phyloP scores from a whole-genome alignment of 2,797 vertebrate genomes.

The Crenuchus spilurus region DNA sequence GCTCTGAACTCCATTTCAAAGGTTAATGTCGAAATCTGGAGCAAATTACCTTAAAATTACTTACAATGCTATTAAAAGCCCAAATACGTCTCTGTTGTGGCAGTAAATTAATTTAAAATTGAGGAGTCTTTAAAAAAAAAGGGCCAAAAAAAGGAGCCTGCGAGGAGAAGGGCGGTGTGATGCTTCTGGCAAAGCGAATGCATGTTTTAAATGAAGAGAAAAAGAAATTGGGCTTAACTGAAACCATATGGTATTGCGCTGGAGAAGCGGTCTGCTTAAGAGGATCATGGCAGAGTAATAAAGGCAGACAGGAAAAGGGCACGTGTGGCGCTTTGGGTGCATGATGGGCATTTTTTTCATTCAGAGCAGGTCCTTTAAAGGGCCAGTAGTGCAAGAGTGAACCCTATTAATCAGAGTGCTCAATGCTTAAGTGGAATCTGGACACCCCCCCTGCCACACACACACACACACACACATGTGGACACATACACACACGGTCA shows the following conservation, averaged over 20 bases:
- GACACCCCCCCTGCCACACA: conserved; percentile 41
- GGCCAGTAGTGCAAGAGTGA: conserved; percentile 58
- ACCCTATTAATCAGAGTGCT: conserved; percentile 60
- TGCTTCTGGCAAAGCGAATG: conserved; percentile 88
- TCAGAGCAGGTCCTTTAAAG: conserved; percentile 59
- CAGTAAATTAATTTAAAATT: conserved; percentile 97
- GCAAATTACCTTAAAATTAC: conserved; percentile 94
- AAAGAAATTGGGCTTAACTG: conserved; percentile 95
- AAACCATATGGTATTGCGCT: conserved; percentile 94
- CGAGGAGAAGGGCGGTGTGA: conserved; percentile 80
- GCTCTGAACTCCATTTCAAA: conserved; percentile 90
- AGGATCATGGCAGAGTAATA: conserved; percentile 80
- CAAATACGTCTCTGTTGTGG: conserved; percentile 89
- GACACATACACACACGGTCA: conserved; percentile 37
- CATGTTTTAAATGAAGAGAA: conserved; percentile 93
- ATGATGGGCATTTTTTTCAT: conserved; percentile 62
- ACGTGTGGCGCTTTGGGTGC: conserved; percentile 77
- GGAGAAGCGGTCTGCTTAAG: conserved; percentile 89
- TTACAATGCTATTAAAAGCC: conserved; percentile 93
- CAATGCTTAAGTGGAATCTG: conserved; percentile 52
- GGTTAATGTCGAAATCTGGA: conserved; percentile 90
- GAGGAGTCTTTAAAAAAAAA: conserved; percentile 80
- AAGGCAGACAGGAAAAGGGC: conserved; percentile 77
- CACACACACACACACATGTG: conserved; percentile 10
- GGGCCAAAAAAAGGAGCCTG: conserved; percentile 73